These are phyloP conservation scores for Sminthurinus signatus DNA, from an alignment of 1,140 invertebrate genomes.

Conservation along the genomic window DNA sequence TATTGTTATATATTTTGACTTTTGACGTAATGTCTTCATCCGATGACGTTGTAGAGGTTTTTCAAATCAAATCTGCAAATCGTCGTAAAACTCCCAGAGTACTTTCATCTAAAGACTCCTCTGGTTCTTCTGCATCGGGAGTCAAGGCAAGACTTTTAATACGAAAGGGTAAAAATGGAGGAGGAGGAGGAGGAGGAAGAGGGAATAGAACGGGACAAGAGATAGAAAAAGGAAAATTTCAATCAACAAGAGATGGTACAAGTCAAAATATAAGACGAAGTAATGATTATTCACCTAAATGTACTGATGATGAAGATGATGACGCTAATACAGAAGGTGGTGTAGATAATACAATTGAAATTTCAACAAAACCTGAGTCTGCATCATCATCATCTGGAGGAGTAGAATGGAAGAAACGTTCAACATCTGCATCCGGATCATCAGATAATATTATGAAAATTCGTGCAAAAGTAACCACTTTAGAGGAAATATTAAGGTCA, in stretches of 20 bases:
- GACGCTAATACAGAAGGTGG: slow-evolving; percentile 13
- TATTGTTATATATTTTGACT: too few relatives aligned
- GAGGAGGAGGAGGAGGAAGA: background rate
- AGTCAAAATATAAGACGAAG: background rate
- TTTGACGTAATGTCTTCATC: slow-evolving; percentile 26
- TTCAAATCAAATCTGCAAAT: slow-evolving; percentile 20
- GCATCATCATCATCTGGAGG: background rate
- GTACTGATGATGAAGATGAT: slow-evolving; percentile 19
- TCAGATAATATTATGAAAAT: slow-evolving; percentile 29
- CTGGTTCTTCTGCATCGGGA: background rate
- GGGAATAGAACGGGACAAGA: slow-evolving; percentile 4
- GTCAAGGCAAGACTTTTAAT: slow-evolving; percentile 23
- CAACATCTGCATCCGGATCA: background rate
- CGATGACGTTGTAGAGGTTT: slow-evolving; percentile 27
- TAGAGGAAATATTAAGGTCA: slow-evolving; percentile 36
- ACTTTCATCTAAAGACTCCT: background rate
- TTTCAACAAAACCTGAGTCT: slow-evolving; percentile 1
- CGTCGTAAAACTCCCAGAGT: background rate
- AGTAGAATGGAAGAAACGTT: too few relatives aligned
- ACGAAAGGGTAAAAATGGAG: background rate
- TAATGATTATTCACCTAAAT: background rate
- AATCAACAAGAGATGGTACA: background rate
- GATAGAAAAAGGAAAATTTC: slow-evolving; percentile 14
- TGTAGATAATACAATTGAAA: slow-evolving; percentile 11
- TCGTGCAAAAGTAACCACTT: slow-evolving; percentile 38